Evolutionary conservation across 2,113 vertebrate genomes (phyloP).

Genomic region (Felis chaus): DNA sequence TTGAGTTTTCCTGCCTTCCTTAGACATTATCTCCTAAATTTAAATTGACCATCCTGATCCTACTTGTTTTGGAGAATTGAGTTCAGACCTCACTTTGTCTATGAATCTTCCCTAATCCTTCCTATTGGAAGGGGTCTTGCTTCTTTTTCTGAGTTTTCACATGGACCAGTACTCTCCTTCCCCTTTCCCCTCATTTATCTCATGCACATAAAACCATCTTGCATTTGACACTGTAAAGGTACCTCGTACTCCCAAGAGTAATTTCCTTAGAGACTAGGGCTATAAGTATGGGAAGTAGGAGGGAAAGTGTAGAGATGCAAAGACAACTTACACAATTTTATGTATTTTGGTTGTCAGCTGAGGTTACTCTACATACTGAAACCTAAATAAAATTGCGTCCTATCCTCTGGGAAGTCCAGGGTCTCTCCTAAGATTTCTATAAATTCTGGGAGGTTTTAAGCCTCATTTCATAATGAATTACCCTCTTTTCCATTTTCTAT

Average conservation of each 20-base stretch:
- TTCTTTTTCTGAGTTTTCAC: neutral
- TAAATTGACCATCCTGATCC: neutral
- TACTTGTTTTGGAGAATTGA: neutral
- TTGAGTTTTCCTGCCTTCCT: neutral
- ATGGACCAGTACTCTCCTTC: neutral
- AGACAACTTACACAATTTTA: slow-evolving; percentile 1
- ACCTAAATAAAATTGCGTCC: neutral
- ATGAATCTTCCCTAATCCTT: neutral
- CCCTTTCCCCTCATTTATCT: neutral
- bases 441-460: neutral
- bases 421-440: neutral
- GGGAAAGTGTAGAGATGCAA: neutral
- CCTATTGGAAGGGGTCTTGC: neutral
- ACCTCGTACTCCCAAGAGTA: neutral
- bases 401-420: neutral
- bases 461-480: neutral
- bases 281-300: neutral
- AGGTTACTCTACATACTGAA: neutral
- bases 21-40: neutral
- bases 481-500: neutral
- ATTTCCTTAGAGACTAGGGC: neutral
- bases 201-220: neutral
- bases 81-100: neutral
- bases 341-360: neutral
- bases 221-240: neutral